Evolutionary conservation across 2,888 invertebrate genomes (phyloP), one percentile per base, ranked within the genome.

Genomic region (Phortica okadai): DNA sequence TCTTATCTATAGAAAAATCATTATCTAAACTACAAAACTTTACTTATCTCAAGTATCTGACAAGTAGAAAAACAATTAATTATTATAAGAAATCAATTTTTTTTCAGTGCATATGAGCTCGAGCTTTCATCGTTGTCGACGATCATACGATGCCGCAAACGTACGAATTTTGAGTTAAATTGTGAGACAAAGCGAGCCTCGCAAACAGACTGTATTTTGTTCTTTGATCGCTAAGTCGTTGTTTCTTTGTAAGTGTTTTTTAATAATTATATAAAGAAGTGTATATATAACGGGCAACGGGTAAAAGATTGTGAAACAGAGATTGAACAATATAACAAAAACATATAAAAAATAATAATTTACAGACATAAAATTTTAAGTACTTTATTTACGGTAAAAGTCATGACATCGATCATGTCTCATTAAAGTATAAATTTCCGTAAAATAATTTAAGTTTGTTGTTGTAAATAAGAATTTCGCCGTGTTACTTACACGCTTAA

Each of bases 141-240:
- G 70, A 72, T 72, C 70, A 33, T 72, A 72, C 70, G 70, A 72
- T 72, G 56, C 44, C 42, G 59, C 16, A 73, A 59, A 42, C 42
- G 10, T 42, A 44, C 58, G 44, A 75, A 72, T 33, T 50, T 50
- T 54, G 74, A 76, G 83, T 88, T 89, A 88, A 87, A 88, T 87
- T 89, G 81, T 82, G 82, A 82, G 82, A 72, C 77, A 78, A 79
- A 80, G 78, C 78, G 81, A 74, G 79, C 79, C 80, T 81, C 83
- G 76, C 81, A 84, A 81, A 87, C 88, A 88, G 84, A 89, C 82
- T 81, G 87, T 88, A 83, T 78, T 83, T 82, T 81, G 84, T 86
- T 84, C 82, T 88, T 79, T 78, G 76, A 76, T 76, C 80, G 83
- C 78, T 80, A 82, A 86, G 86, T 83, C 83, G 77, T 25, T 56